phyloP scores from a whole-genome alignment of 2,113 vertebrate genomes.

The Fukomys damarensis region DNA sequence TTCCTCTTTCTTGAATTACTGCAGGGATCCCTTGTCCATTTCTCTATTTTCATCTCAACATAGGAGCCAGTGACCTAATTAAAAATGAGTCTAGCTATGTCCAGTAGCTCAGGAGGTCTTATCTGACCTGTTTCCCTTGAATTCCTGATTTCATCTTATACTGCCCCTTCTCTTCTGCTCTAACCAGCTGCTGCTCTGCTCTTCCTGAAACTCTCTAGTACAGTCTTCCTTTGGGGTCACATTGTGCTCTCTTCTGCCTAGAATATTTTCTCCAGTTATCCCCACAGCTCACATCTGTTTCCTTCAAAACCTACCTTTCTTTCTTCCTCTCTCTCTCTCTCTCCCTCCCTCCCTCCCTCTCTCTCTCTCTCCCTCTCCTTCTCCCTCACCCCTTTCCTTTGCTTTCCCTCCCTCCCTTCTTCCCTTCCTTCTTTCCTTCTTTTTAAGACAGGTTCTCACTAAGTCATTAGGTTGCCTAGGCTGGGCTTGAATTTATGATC shows the following conservation, averaged over 20 bases:
- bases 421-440: rapidly evolving
- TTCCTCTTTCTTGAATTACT: background rate
- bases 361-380: background rate
- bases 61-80: background rate
- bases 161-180: background rate
- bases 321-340: background rate
- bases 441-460: background rate
- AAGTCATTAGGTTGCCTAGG: background rate
- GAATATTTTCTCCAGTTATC: background rate
- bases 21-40: background rate
- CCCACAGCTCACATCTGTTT: background rate
- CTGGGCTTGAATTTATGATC: background rate
- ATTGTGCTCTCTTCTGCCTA: background rate
- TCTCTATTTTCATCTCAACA: background rate
- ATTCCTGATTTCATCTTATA: background rate
- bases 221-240: background rate
- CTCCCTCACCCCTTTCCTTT: background rate
- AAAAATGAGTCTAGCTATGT: background rate
- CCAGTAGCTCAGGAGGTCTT: background rate
- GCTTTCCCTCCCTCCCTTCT: background rate
- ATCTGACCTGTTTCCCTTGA: background rate
- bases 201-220: background rate
- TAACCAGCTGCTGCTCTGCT: background rate
- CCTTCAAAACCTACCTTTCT: background rate
- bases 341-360: background rate